Base-by-base conservation (phyloP, 2,797 vertebrate species). In the Coreius guichenoti region DNA sequence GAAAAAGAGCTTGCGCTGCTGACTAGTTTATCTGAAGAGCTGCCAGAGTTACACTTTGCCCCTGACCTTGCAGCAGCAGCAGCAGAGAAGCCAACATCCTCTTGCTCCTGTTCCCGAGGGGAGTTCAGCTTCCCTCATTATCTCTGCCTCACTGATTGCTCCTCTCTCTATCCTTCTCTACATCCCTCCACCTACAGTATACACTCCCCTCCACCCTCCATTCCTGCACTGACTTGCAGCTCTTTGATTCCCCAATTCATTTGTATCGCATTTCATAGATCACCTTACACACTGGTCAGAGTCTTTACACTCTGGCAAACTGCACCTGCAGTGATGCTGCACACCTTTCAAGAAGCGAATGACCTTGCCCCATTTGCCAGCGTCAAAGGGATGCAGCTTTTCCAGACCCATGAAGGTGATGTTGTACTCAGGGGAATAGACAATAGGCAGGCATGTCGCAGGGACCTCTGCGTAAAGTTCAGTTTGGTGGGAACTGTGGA, bases 351-450 rank as follows among this genome's bases (percentile, higher is more conserved):
- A 91, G 92, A 97, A 98, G 92, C 91, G 92, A 85, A 99, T 95
- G 86, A 99, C 96, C 93, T 98, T 99, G 31, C 98, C 98, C 98
- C 98, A 99, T 93, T 99, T 99, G 68, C 98, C 97, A 0, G 97
- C 95, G 86, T 99, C 98, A 70, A 99, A 99, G 0, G 98, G 98
- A 89, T 99, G 98, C 54, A 99, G 96, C 86, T 97, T 99, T 91
- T 99, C 98, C 67, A 99, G 92, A 70, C 98, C 98, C 96, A 99
- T 93, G 88, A 99, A 99, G 9, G 97, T 98, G 93, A 99, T 98
- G 94, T 99, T 99, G 93, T 99, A 99, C 80, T 95, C 94, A 0
- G 96, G 94, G 16, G 98, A 97, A 90, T 98, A 99, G 14, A 99
- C 94, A 1, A 99, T 98, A 31, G 98, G 98, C 93, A 96, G 94